Conservation (phyloP, 2,113 vertebrate species). For the Nothobranchius furzeri region DNA sequence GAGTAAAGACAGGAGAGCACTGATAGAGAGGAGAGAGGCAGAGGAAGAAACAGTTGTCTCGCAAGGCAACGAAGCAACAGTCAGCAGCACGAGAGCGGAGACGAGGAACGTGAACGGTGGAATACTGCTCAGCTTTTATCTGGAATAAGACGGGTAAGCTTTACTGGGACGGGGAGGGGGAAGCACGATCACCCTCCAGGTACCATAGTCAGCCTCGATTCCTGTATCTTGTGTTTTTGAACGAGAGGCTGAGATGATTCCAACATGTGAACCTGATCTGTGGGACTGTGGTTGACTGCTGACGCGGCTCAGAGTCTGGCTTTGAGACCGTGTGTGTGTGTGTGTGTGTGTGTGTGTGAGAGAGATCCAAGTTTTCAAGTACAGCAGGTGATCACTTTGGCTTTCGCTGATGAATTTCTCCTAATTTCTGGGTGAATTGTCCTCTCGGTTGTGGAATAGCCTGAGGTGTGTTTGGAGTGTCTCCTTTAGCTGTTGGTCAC, state of each 20-base stretch:
- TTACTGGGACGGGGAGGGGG: not conserved
- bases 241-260: conserved; percentile 18
- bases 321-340: conserved; percentile 6
- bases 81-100: conserved; percentile 8
- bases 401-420: not conserved
- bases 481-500: conserved; percentile 2
- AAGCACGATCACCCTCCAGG: conserved; percentile 5
- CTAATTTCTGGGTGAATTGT: not conserved
- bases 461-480: not conserved
- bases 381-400: not conserved
- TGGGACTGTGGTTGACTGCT: conserved; percentile 39
- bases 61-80: conserved; percentile 20
- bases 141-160: conserved; percentile 56
- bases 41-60: conserved; percentile 27
- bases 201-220: not conserved
- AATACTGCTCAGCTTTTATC: conserved; percentile 33
- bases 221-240: conserved; percentile 5
- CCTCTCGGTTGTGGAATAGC: not conserved
- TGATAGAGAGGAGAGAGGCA: conserved; percentile 24
- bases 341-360: conserved; percentile 12
- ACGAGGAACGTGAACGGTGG: conserved; percentile 38
- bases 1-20: conserved; percentile 44
- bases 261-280: conserved; percentile 9
- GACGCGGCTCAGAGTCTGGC: conserved; percentile 49
- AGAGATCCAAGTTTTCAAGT: not conserved